Evolutionary conservation across 2,113 vertebrate genomes (phyloP).

Genomic region (Hippolais icterina): DNA sequence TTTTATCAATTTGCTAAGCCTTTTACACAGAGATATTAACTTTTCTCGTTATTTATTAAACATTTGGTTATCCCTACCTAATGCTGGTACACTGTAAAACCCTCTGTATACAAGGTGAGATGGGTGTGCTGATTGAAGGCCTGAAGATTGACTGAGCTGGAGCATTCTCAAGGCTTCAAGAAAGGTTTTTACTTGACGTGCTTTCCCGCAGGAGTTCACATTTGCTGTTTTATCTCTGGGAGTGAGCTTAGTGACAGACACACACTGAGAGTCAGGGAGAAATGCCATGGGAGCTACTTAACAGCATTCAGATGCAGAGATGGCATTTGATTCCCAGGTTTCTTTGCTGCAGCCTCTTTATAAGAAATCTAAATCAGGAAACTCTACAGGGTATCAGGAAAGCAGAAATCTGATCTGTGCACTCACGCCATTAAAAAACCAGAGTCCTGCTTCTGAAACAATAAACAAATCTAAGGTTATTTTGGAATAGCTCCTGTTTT

Average conservation of each 20-base stretch:
- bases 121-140: not conserved
- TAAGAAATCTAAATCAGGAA: constrained; percentile 65
- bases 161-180: constrained; percentile 41
- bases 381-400: constrained; percentile 15
- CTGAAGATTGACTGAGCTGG: constrained; percentile 25
- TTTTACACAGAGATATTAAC: not conserved
- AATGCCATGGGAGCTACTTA: constrained; percentile 73
- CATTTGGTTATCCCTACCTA: not conserved
- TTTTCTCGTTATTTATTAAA: not conserved
- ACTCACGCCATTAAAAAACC: not conserved
- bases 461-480: constrained; percentile 26
- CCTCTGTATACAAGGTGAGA: not conserved
- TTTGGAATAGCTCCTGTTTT: constrained; percentile 4
- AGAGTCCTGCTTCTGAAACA: constrained; percentile 36
- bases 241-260: constrained; percentile 70
- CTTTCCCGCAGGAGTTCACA: constrained; percentile 61
- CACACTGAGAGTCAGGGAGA: constrained; percentile 58
- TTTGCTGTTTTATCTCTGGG: constrained; percentile 75
- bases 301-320: constrained; percentile 66
- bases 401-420: constrained; percentile 7
- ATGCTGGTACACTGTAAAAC: not conserved
- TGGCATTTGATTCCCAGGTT: constrained; percentile 72
- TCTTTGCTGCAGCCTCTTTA: constrained; percentile 30
- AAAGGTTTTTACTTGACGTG: constrained; percentile 46
- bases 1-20: not conserved